phyloP scores from a whole-genome alignment of 2,888 invertebrate genomes.

The Glyphotaelius pellucidus region DNA sequence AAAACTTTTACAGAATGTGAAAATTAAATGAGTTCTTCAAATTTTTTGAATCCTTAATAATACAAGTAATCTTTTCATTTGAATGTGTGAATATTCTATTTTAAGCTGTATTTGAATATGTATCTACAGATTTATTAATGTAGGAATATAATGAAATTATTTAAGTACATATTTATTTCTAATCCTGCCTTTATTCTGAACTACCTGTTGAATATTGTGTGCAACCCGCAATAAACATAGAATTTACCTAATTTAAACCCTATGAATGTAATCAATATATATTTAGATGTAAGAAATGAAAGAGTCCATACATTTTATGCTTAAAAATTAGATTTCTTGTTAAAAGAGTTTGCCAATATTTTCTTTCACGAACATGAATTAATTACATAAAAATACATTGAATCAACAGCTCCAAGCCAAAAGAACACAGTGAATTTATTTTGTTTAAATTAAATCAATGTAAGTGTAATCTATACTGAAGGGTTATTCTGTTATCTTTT shows the following conservation, averaged over 20 bases:
- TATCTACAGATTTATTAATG: not conserved
- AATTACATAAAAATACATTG: too few species aligned
- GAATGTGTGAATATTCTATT: not conserved
- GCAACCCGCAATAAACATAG: constrained; percentile 13
- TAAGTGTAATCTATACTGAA: too few species aligned
- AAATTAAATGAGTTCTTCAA: too few species aligned
- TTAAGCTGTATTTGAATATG: not conserved
- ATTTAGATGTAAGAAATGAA: not conserved
- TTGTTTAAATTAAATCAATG: not conserved
- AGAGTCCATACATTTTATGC: not conserved
- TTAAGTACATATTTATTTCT: not conserved
- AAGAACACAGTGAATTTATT: not conserved
- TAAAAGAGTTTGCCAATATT: not conserved
- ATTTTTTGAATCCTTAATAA: too few species aligned
- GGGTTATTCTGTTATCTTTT: too few species aligned
- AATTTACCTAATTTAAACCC: not conserved
- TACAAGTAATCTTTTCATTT: not conserved
- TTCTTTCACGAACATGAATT: not conserved
- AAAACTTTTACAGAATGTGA: too few species aligned
- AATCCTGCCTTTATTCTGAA: constrained; percentile 16
- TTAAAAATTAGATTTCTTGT: not conserved
- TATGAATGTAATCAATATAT: not conserved
- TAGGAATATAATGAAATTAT: not conserved
- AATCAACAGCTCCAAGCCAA: not conserved
- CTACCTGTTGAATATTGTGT: constrained; percentile 18